Conservation (phyloP, 2,888 invertebrate genomes). For the Drosophila longiperda region DNA sequence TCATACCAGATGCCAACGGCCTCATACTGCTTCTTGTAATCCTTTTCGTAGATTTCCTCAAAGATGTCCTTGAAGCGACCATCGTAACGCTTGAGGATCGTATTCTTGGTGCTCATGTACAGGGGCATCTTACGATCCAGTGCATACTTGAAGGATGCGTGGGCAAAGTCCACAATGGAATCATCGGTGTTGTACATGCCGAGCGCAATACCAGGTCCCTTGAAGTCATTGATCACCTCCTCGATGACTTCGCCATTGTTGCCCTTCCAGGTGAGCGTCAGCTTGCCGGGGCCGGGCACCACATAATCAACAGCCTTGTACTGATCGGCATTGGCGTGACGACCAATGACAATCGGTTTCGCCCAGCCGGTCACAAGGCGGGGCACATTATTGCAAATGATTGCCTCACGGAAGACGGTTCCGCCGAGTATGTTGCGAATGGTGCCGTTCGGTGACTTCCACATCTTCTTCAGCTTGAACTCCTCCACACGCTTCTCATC, state of each 20-base stretch:
- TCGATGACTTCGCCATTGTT: conserved; percentile 87
- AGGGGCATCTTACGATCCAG: conserved; percentile 93
- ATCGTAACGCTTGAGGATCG: conserved; percentile 97
- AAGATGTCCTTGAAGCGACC: conserved; percentile 99
- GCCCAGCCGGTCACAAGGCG: conserved; percentile 97
- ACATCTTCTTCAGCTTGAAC: conserved; percentile 94
- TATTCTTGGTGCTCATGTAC: conserved; percentile 98
- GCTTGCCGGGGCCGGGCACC: conserved; percentile 94
- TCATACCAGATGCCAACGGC: conserved; percentile 97
- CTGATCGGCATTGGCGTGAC: conserved; percentile 99
- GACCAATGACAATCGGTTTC: conserved; percentile 98
- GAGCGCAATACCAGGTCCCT: conserved; percentile 95
- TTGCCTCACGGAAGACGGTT: conserved; percentile 91
- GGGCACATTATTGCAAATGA: conserved; percentile 97
- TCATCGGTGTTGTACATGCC: conserved; percentile 99
- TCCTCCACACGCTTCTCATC: conserved; percentile 98
- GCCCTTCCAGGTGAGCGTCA: conserved; percentile 91
- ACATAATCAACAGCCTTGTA: conserved; percentile 99
- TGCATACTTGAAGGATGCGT: conserved; percentile 96
- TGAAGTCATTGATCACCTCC: conserved; percentile 93
- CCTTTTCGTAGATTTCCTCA: conserved; percentile 95
- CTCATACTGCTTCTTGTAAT: conserved; percentile 94
- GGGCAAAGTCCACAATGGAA: conserved; percentile 97
- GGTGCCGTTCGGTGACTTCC: conserved; percentile 96
- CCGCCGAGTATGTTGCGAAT: conserved; percentile 94